Evolutionary conservation across 2,797 vertebrate genomes (phyloP), one percentile per base, ranked within the genome.

Genomic region (Emys orbicularis): DNA sequence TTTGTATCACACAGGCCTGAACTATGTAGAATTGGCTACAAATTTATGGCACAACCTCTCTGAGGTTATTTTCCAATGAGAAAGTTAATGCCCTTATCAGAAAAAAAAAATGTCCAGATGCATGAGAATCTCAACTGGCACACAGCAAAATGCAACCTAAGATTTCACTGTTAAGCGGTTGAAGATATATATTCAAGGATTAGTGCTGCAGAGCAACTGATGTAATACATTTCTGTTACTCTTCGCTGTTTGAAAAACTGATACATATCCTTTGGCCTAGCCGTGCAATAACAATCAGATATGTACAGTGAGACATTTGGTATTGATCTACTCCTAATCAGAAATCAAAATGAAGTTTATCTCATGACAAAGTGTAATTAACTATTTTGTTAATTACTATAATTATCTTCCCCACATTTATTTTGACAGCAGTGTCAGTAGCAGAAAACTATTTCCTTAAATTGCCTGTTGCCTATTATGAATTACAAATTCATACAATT

Each of bases 351-450:
- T 92, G 96, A 98, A 97, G 81, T 94, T 97, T 97, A 97, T 94
- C 96, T 96, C 94, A 94, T 95, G 97, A 98, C 96, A 98, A 98
- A 98, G 89, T 97, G 53, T 96, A 98, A 98, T 98, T 96, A 98
- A 97, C 95, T 97, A 90, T 98, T 98, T 98, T 96, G 95, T 98
- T 98, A 98, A 98, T 98, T 98, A 96, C 97, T 97, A 88, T 98
- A 97, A 98, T 98, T 97, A 98, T 96, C 94, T 90, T 96, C 52
- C 96, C 86, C 88, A 97, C 86, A 94, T 98, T 97, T 98, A 98
- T 98, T 98, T 98, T 98, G 95, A 98, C 95, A 98, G 95, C 85
- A 92, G 37, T 93, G 96, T 97, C 97, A 98, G 95, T 82, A 96
- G 95, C 95, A 94, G 94, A 97, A 98, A 98, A 97, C 94, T 97